Base-by-base conservation (phyloP, 2,888 invertebrate species). In the Zaprionus obscuricornis region DNA sequence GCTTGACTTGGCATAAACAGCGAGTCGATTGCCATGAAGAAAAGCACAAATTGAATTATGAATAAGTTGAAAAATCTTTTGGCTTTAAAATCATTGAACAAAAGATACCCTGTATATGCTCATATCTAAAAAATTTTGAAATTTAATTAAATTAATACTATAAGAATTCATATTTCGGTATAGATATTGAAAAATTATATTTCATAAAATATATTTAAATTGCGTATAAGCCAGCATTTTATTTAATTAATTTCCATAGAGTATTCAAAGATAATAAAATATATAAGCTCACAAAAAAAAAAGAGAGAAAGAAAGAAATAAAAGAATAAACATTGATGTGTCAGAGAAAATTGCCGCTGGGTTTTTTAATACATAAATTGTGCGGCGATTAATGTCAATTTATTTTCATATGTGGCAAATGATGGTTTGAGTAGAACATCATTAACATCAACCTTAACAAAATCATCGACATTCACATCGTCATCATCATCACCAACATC, bases 321-420 rank as follows among this genome's bases (percentile, higher is more conserved):
- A 37, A 22, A 24, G 40, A 51, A 60, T 24, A 54, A 63, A 64
- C 56, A 66, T 39, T 56, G 40, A 54, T 59, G 69, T 69, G 74
- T 39, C 66, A 45, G 22, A 33, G 54, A 52, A 59, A 55, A 50
- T 56, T 60, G 52, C 40, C 46, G 47, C 13, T 26, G 22, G 14
- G 24, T 33, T 47, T 50, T 60, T 49, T 47, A 59, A 47, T 37
- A 50, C 50, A 60, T 67, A 58, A 70, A 74, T 56, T 60, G 49
- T 50, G 58, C 45, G 31, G 46, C 47, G 66, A 60, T 65, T 81
- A 76, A 76, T 58, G 62, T 56, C 60, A 73, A 76, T 77, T 81
- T 81, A 73, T 69, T 54, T 63, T 74, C 49, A 70, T 74, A 58
- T 49, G 49, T 45, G 46, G 11, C 42, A 56, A 54, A 50, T 57